Evolutionary conservation across 1,140 invertebrate genomes (phyloP), one percentile per base, ranked within the genome.

Genomic region (Condylostylus longicornis): DNA sequence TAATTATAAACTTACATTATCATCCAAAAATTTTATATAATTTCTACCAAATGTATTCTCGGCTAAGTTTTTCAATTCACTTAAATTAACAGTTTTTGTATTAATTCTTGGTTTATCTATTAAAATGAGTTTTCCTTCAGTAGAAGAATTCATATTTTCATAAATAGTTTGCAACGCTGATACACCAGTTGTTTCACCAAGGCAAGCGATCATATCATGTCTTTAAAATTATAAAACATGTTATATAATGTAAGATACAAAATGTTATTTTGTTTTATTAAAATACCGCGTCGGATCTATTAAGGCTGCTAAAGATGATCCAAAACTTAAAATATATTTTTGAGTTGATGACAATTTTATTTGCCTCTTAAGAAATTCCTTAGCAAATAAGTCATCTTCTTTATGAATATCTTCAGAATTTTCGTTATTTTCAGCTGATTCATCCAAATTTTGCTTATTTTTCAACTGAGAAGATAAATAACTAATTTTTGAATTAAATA

Each of bases 131-230:
- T 54, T 53, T 12, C 87, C 84, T 65, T 86, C 82, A 17, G 64
- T 51, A 49, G 71, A 66, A 27, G 45, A 37, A 50, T 63, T 49
- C 65, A 67, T 67, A 14, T 65, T 70, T 27, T 64, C 59, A 21
- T 70, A 42, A 72, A 90, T 84, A 54, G 74, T 71, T 41, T 64
- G 50, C 1, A 91, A 64, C 7, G 86, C 81, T 23, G 48, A 47
- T 44, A 70, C 61, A 1, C 87, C 87, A 3, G 86, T 88, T 0
- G 84, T 82, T 67, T 96, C 91, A 4, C 88, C 89, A 37, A 95
- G 67, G 45, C 85, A 82, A 23, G 88, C 86, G 48, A 97, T 86
- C 86, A 94, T 89, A 59, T 97, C 90, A n/a, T 69, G 76, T 35
- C 79, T 72, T 46, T 22, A 31, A 17, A 33, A 28, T 19, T 21